phyloP scores from a whole-genome alignment of 23 tunicate genomes.

The Styela plicata region DNA sequence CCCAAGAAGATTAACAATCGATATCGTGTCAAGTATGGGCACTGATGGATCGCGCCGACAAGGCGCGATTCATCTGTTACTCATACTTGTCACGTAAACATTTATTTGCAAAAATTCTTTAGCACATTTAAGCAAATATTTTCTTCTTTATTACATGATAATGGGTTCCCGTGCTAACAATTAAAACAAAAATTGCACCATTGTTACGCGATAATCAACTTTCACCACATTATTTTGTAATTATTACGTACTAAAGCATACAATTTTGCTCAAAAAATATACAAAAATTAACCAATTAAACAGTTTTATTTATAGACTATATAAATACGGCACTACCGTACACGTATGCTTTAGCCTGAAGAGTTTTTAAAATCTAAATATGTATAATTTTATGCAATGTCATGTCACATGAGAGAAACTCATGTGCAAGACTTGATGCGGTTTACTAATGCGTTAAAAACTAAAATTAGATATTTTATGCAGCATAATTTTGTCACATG shows the following conservation, averaged over 20 bases:
- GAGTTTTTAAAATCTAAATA: not conserved
- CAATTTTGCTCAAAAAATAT: too few species aligned
- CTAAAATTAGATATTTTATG: not conserved
- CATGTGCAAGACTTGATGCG: not conserved
- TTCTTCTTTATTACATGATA: not conserved
- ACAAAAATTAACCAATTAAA: not conserved
- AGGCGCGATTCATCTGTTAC: not conserved
- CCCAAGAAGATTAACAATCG: not conserved
- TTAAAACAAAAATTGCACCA: not conserved
- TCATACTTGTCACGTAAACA: not conserved
- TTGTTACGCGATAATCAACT: not conserved
- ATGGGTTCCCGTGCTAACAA: not conserved
- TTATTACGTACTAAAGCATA: not conserved
- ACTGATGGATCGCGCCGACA: too few species aligned
- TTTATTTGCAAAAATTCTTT: not conserved
- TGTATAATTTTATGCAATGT: not conserved
- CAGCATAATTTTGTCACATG: not conserved
- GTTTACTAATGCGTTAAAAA: not conserved
- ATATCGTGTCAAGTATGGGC: not conserved
- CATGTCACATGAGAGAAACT: not conserved
- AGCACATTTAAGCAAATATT: not conserved
- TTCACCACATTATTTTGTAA: not conserved
- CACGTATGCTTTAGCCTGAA: not conserved
- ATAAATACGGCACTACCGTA: not conserved
- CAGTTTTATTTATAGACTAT: not conserved